Evolutionary conservation across 2,797 vertebrate genomes (phyloP).

Genomic region (Hypotaenidia philippensis): DNA sequence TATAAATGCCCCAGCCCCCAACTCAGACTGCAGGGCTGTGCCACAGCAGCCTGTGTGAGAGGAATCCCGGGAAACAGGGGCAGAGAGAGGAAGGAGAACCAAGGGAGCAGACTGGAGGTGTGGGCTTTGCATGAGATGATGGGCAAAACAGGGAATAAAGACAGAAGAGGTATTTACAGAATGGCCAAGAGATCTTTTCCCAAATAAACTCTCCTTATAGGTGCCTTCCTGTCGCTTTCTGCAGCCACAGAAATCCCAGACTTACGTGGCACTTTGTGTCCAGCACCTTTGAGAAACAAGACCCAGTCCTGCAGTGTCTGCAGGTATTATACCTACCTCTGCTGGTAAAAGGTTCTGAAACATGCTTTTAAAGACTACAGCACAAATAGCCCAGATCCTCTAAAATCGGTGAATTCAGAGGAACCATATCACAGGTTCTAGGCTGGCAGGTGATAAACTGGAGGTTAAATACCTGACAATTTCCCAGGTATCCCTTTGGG

Average conservation of each 20-base stretch:
- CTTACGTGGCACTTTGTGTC: not conserved
- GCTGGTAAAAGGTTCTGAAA: not conserved
- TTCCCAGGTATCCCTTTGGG: not conserved
- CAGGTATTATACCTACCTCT: not conserved
- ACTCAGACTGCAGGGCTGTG: not conserved
- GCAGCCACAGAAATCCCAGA: not conserved
- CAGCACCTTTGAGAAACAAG: not conserved
- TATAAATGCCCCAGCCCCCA: not conserved
- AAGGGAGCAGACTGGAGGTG: not conserved
- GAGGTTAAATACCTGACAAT: not conserved
- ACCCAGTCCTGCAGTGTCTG: not conserved
- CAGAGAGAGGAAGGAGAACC: not conserved
- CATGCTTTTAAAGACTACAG: not conserved
- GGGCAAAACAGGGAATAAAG: not conserved
- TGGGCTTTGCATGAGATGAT: not conserved
- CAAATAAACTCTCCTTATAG: not conserved
- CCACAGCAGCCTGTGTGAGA: not conserved
- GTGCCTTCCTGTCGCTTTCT: not conserved
- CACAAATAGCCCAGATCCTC: slow-evolving; percentile 1
- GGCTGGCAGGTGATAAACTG: not conserved
- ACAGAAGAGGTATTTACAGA: not conserved
- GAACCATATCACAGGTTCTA: not conserved
- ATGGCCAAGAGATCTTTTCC: not conserved
- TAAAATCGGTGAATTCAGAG: not conserved
- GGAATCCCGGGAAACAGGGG: not conserved